Evolutionary conservation across 2,888 invertebrate genomes (phyloP).

Genomic region (Melipona bicolor): DNA sequence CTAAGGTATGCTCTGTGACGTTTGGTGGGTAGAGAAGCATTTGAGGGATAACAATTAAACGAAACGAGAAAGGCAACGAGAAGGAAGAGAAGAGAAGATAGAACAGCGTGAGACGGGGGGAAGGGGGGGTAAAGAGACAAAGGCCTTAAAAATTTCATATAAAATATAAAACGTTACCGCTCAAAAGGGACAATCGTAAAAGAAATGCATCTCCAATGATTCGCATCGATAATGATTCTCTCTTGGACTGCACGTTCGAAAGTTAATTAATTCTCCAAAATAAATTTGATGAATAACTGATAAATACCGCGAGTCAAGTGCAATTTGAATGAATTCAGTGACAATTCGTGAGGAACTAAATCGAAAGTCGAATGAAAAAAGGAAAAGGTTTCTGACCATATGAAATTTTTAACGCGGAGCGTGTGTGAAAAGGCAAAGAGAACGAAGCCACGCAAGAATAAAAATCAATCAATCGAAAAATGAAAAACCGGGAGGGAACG

Average conservation of each 20-base stretch:
- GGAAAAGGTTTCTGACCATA: background rate
- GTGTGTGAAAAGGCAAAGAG: slow-evolving; percentile 3
- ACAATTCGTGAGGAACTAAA: background rate
- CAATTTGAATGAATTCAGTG: background rate
- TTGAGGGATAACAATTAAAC: slow-evolving; percentile 20
- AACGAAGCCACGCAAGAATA: slow-evolving; percentile 67
- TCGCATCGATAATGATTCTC: background rate
- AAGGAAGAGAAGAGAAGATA: slow-evolving; percentile 22
- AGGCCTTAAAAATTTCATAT: slow-evolving; percentile 46
- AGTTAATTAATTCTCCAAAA: background rate
- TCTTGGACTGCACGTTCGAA: background rate
- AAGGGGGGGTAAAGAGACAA: slow-evolving; percentile 28
- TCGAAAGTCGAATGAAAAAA: background rate
- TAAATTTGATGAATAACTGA: background rate
- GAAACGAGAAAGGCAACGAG: slow-evolving; percentile 25
- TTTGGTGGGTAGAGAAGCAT: slow-evolving; percentile 35
- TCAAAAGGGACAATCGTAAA: background rate
- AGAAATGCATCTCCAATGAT: background rate
- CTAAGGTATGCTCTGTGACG: slow-evolving; percentile 35
- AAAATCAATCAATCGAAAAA: slow-evolving; percentile 27
- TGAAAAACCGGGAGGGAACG: slow-evolving; percentile 62
- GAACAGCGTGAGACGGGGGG: slow-evolving; percentile 40
- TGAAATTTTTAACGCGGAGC: slow-evolving; percentile 45
- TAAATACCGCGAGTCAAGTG: background rate
- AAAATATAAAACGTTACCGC: background rate